Evolutionary conservation across 1,140 invertebrate species (phyloP).

Genomic region (Nebria ingens): DNA sequence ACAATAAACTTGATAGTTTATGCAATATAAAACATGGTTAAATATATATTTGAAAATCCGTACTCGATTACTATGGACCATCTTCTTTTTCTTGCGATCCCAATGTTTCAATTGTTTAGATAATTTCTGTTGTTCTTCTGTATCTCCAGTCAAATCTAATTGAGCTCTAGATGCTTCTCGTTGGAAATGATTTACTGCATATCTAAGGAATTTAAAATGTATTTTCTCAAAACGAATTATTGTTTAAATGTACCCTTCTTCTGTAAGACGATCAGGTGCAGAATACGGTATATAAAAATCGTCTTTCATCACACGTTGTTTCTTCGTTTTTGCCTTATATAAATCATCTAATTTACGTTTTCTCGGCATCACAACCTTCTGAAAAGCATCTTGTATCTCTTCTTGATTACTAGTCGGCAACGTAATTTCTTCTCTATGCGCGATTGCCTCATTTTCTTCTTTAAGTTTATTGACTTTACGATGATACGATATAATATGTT

Average conservation of each 20-base stretch:
- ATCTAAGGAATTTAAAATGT: slow-evolving; percentile 32
- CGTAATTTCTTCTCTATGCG: slow-evolving; percentile 30
- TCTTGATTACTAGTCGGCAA: slow-evolving; percentile 24
- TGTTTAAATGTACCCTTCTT: slow-evolving; percentile 58
- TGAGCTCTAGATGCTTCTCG: slow-evolving; percentile 52
- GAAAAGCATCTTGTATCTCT: slow-evolving; percentile 31
- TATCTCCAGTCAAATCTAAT: slow-evolving; percentile 66
- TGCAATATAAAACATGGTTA: neutral
- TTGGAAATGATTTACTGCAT: slow-evolving; percentile 55
- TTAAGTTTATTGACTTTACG: slow-evolving; percentile 35
- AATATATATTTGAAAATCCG: neutral
- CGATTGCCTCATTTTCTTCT: slow-evolving; percentile 30
- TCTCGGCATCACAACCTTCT: slow-evolving; percentile 42
- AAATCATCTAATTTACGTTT: slow-evolving; percentile 46
- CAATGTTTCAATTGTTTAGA: slow-evolving; percentile 51
- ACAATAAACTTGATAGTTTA: slow-evolving; percentile 6
- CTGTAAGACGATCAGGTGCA: slow-evolving; percentile 75
- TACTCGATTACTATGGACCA: slow-evolving; percentile 49
- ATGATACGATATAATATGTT: slow-evolving; percentile 43
- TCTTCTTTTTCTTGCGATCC: slow-evolving; percentile 79
- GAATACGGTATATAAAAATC: slow-evolving; percentile 78
- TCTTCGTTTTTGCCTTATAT: slow-evolving; percentile 45
- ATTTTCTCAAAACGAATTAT: too few relatives aligned
- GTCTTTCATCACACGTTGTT: slow-evolving; percentile 44
- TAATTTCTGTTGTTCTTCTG: slow-evolving; percentile 44